Evolutionary conservation across 92 coral and sea anemone species (phyloP).

Genomic region (Metridium senile): DNA sequence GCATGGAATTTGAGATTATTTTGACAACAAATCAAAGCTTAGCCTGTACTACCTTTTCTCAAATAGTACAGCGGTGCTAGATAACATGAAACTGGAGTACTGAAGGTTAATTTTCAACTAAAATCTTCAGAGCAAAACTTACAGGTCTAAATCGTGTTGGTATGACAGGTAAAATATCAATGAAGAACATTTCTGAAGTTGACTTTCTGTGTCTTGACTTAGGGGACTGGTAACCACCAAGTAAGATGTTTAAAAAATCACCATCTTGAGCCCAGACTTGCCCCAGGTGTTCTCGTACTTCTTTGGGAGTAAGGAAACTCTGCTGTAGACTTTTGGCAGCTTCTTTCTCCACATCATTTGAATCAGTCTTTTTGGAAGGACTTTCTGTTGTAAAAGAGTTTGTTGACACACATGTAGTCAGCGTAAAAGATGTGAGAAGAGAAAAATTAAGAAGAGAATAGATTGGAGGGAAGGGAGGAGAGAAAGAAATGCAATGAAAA

Average conservation of each 20-base stretch:
- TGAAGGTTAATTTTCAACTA: too few species aligned
- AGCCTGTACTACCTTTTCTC: too few species aligned
- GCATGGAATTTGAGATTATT: too few species aligned
- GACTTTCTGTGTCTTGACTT: slow-evolving; percentile 72
- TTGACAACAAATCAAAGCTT: too few species aligned
- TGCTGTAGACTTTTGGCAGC: slow-evolving; percentile 67
- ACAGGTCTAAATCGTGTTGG: slow-evolving; percentile 98
- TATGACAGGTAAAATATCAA: slow-evolving; percentile 90
- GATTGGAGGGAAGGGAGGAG: too few species aligned
- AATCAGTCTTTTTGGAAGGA: slow-evolving; percentile 9
- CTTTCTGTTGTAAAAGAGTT: background rate
- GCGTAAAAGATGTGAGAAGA: too few species aligned
- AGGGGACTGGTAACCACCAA: slow-evolving; percentile 90
- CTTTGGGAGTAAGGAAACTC: slow-evolving; percentile 72
- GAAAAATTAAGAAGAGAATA: too few species aligned
- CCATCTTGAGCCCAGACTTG: slow-evolving; percentile 82
- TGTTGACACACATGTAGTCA: too few species aligned
- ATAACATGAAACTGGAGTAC: too few species aligned
- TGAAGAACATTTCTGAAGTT: slow-evolving; percentile 81
- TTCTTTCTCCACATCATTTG: slow-evolving; percentile 30
- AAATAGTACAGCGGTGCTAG: too few species aligned
- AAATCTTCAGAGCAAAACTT: too few species aligned
- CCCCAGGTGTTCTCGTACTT: slow-evolving; percentile 73
- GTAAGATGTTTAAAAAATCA: slow-evolving; percentile 62
- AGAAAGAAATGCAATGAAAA: too few species aligned